These are phyloP conservation scores for Yponomeuta plumbellus DNA, from an alignment of 2,888 invertebrate genomes.

Conservation along the genomic window DNA sequence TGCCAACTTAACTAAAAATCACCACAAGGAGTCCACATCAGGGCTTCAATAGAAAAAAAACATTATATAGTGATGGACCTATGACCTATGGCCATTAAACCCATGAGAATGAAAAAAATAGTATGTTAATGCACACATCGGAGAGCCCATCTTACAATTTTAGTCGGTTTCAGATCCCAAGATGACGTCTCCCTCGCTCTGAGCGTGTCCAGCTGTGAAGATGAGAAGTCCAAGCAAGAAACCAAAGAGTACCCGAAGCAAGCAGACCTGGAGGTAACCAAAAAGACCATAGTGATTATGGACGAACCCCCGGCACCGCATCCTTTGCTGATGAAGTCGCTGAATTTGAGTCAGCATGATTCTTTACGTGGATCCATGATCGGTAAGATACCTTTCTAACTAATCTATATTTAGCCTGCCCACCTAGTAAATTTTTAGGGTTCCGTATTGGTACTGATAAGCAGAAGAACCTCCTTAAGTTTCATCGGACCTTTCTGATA, in stretches of 20 bases:
- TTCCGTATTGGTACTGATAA: too few species aligned
- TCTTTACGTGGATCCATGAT: constrained; percentile 61
- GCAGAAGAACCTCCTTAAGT: too few species aligned
- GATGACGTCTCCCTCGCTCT: constrained; percentile 69
- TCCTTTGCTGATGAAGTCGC: constrained; percentile 67
- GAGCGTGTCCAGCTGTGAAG: constrained; percentile 71
- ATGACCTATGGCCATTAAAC: too few species aligned
- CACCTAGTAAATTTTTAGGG: too few species aligned
- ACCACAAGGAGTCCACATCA: too few species aligned
- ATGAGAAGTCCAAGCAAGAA: constrained; percentile 64
- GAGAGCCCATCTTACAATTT: not conserved
- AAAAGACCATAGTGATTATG: constrained; percentile 59
- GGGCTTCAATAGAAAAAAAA: too few species aligned
- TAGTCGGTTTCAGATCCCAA: constrained; percentile 52
- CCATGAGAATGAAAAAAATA: too few species aligned
- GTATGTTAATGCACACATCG: too few species aligned
- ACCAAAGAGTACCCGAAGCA: constrained; percentile 34
- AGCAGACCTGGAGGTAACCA: constrained; percentile 43
- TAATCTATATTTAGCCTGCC: too few species aligned
- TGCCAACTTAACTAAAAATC: too few species aligned
- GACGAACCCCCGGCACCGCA: constrained; percentile 66
- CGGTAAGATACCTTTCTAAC: constrained; percentile 38
- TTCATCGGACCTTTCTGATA: too few species aligned
- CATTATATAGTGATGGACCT: too few species aligned
- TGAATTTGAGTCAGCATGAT: constrained; percentile 65